phyloP scores from a whole-genome alignment of 2,888 invertebrate genomes.

The Patella pellucida region DNA sequence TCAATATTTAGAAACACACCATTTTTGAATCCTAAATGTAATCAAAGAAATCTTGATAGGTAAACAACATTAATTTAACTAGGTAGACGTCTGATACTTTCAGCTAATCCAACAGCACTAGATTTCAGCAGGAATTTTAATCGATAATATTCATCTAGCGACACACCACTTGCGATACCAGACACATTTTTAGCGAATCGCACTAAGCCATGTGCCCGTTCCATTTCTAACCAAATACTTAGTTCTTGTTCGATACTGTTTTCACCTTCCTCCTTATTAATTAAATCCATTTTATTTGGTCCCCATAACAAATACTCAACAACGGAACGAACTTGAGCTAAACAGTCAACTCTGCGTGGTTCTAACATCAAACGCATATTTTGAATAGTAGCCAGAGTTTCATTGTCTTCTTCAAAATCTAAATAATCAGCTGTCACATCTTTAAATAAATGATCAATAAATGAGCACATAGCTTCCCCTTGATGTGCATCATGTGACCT shows the following conservation, averaged over 20 bases:
- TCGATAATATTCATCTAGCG: conserved; percentile 57
- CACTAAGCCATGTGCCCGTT: conserved; percentile 50
- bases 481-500: conserved; percentile 56
- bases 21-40: too few relatives aligned
- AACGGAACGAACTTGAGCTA: conserved; percentile 57
- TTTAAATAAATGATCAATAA: conserved; percentile 51
- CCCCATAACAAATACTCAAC: conserved; percentile 63
- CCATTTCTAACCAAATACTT: conserved; percentile 59
- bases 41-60: too few relatives aligned
- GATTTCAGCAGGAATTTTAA: conserved; percentile 63
- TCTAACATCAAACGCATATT: conserved; percentile 50
- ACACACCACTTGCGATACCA: conserved; percentile 40
- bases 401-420: conserved; percentile 34
- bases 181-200: conserved; percentile 48
- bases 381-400: conserved; percentile 33
- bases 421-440: conserved; percentile 44
- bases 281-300: conserved; percentile 39
- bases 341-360: conserved; percentile 49
- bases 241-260: conserved; percentile 54
- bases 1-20: too few relatives aligned
- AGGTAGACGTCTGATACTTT: conserved; percentile 47
- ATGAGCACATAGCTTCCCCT: conserved; percentile 55
- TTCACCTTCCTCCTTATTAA: conserved; percentile 32
- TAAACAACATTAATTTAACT: conserved; percentile 1
- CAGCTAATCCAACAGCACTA: conserved; percentile 55